Base-by-base conservation (phyloP, 2,113 vertebrate genomes). In the Dasyprocta punctata region DNA sequence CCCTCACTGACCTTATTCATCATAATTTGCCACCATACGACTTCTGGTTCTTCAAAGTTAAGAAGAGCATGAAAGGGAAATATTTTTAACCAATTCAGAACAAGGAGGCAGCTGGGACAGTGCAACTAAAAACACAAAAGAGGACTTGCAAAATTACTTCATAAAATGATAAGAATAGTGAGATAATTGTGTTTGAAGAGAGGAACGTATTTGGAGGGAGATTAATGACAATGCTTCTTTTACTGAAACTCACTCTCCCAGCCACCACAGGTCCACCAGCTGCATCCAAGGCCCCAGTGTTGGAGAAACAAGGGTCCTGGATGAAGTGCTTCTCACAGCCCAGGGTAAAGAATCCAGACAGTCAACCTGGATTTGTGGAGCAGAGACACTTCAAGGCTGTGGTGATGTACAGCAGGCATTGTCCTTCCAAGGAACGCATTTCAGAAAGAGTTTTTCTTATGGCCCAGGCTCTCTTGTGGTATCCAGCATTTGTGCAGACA, bases 401-500 rank as follows among this genome's bases (percentile, higher is more conserved):
- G n/a, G n/a, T n/a, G n/a, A n/a, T n/a, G n/a, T n/a, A n/a, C n/a
- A n/a, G n/a, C n/a, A n/a, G n/a, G n/a, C n/a, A n/a, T n/a, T n/a
- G n/a, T n/a, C n/a, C n/a, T n/a, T n/a, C n/a, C n/a, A n/a, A n/a
- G n/a, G n/a, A n/a, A n/a, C n/a, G n/a, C n/a, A n/a, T n/a, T n/a
- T n/a, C n/a, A n/a, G n/a, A n/a, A n/a, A n/a, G n/a, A n/a, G n/a
- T n/a, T n/a, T n/a, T n/a, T n/a, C n/a, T n/a, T n/a, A n/a, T n/a
- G n/a, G n/a, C n/a, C n/a, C n/a, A n/a, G n/a, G n/a, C n/a, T n/a
- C n/a, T n/a, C n/a, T 99, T 99, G 49, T 99, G 99, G 97, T 99
- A 99, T 95, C 99, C 99, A 78, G 96, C 98, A 0, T 99, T 97
- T 99, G 99, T 99, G 96, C 99, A 99, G 97, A 99, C 28, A 28